These are phyloP conservation scores for Carposina sasakii DNA, from an alignment of 1,140 invertebrate species.

Conservation along the genomic window DNA sequence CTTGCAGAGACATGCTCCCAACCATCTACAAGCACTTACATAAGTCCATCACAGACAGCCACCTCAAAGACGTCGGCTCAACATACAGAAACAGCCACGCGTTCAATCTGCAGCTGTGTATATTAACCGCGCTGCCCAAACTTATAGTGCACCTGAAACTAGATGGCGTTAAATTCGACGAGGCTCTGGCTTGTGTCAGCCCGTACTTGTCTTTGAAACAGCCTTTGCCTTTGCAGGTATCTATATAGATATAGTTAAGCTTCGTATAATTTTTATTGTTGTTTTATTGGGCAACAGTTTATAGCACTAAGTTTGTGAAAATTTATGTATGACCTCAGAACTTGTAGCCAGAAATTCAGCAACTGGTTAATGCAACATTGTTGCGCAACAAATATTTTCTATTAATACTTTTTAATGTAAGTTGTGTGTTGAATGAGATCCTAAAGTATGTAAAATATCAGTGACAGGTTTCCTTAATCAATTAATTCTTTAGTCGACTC, in stretches of 20 bases:
- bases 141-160: conserved; percentile 71
- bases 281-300: too few species aligned
- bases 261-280: neutral
- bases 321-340: too few species aligned
- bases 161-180: conserved; percentile 65
- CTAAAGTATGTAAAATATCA: too few species aligned
- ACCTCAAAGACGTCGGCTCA: conserved; percentile 72
- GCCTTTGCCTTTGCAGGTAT: conserved; percentile 77
- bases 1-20: conserved; percentile 77
- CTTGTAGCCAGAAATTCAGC: too few species aligned
- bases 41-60: conserved; percentile 71
- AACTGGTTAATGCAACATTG: too few species aligned
- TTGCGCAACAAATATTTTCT: too few species aligned
- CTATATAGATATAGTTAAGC: too few species aligned
- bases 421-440: too few species aligned
- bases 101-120: conserved; percentile 75
- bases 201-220: conserved; percentile 76
- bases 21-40: conserved; percentile 69
- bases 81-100: conserved; percentile 75
- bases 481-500: too few species aligned
- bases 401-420: too few species aligned
- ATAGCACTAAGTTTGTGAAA: too few species aligned
- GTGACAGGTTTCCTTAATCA: too few species aligned
- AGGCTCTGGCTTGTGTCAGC: conserved; percentile 59
- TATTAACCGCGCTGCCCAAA: conserved; percentile 70